A percentile compares a stretch with the other conserved stretches of the same genome.
Evolutionary conservation across 2,888 invertebrate species (phyloP).

Genomic region (Teleiodes luculella): DNA sequence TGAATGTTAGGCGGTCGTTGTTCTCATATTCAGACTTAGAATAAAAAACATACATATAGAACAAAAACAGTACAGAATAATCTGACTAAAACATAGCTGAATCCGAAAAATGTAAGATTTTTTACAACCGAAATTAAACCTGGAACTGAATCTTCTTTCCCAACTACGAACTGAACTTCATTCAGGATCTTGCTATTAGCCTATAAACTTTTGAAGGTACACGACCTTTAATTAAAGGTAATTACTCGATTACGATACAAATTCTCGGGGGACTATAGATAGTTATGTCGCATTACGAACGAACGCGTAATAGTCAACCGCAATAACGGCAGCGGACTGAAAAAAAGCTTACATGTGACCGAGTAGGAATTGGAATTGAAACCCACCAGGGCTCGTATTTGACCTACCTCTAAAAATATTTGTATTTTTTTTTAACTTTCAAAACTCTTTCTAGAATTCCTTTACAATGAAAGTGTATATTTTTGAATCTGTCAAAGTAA

Average conservation of each 20-base stretch:
- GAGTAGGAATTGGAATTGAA: background rate
- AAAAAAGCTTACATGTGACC: constrained; percentile 44
- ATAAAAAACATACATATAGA: too few species aligned
- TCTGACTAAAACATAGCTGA: too few species aligned
- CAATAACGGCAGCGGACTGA: constrained; percentile 50
- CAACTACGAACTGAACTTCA: too few species aligned
- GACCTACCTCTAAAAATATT: too few species aligned
- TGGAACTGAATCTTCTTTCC: too few species aligned
- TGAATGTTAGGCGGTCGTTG: too few species aligned
- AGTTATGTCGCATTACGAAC: constrained; percentile 55
- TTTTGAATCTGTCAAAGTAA: background rate
- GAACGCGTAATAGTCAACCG: constrained; percentile 52
- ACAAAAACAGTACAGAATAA: too few species aligned
- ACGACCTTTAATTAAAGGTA: constrained; percentile 44
- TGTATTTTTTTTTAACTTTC: too few species aligned
- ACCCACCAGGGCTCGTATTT: background rate
- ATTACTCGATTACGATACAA: constrained; percentile 50
- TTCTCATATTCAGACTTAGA: too few species aligned
- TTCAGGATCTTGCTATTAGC: too few species aligned
- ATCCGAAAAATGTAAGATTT: too few species aligned
- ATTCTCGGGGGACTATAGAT: constrained; percentile 44
- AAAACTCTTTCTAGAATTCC: background rate
- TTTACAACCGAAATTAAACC: too few species aligned
- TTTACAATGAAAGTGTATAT: background rate
- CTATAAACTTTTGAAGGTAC: background rate